Base-by-base conservation (phyloP, 1,140 invertebrate species). In the Aphaenogaster rudis region DNA sequence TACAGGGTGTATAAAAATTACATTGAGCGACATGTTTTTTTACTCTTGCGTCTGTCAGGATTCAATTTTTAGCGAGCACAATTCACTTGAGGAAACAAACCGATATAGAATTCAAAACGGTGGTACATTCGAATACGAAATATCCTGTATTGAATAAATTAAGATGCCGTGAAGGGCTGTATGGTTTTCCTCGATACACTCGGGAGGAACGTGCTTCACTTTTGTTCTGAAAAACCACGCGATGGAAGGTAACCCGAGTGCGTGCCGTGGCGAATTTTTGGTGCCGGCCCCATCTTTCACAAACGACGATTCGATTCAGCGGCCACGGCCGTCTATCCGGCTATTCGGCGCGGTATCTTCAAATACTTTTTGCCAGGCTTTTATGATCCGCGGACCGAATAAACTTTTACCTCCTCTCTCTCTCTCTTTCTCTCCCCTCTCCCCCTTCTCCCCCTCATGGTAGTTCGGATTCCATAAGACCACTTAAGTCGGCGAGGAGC, bases 401-500 rank as follows among this genome's bases (percentile, higher is more conserved):
- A 86, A 88, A 88, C 88, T 85, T 89, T 79, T 33, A 78, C 50
- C 61, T 69, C 79, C 64, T 33, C 39, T 17, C 11, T 4, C 36
- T 28, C 28, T 28, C 28, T 28, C 28, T 28, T 28, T 28, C 28
- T 28, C 61, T 69, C 67, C 64, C 39, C 39, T 17, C 11, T 4
- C 36, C 50, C 61, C 66, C 79, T 57, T 33, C 39, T 17, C 11
- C 2, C 36, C 17, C 36, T n/a, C 42, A 21, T 45, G 87, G 71
- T 42, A 45, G 36, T 15, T 63, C 33, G 69, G 69, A 84, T 84
- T 84, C 42, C 42, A 57, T 61, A 76, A 84, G 80, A 84, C 54
- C 80, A 76, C 87, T 89, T 86, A 79, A 88, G 57, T 72, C 81
- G 81, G 9, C 52, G n/a, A 61, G 61, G 54, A 76, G 71, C 82